These are phyloP conservation scores for Xanthorhoe designata DNA, from an alignment of 2,888 invertebrate genomes.

Conservation along the genomic window DNA sequence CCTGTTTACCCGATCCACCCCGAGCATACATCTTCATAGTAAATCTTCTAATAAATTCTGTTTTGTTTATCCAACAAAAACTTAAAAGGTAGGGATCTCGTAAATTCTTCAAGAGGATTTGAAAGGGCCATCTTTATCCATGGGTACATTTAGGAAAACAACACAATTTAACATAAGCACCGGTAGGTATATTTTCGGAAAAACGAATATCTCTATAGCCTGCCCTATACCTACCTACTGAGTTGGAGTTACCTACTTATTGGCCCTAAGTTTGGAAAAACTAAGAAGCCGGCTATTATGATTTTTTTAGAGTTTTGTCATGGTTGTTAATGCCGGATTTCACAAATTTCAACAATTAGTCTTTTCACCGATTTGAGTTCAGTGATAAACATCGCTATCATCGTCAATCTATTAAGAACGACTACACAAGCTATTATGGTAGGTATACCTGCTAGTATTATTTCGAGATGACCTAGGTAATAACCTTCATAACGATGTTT, in stretches of 20 bases:
- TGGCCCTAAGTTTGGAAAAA: neutral
- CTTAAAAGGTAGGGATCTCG: conserved; percentile 53
- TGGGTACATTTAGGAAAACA: conserved; percentile 16
- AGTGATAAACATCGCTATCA: no score
- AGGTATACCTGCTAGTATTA: no score
- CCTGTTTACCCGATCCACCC: neutral
- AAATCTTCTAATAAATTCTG: conserved; percentile 34
- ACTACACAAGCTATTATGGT: no score
- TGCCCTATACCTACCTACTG: neutral
- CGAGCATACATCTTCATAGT: conserved; percentile 26
- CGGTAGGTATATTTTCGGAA: neutral
- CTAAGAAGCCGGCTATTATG: no score
- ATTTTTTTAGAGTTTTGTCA: no score
- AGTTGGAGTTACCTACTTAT: neutral
- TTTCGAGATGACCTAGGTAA: no score
- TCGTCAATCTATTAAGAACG: no score
- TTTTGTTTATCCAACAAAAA: conserved; percentile 43
- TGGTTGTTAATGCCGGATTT: no score
- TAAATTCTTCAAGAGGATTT: conserved; percentile 61
- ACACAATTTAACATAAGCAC: conserved; percentile 12
- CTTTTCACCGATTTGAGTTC: no score
- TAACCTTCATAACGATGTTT: no score
- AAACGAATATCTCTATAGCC: neutral
- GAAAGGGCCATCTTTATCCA: conserved; percentile 40
- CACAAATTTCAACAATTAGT: no score